These are phyloP conservation scores for Macrophya alboannulata DNA, from an alignment of 2,888 invertebrate genomes.

Conservation along the genomic window DNA sequence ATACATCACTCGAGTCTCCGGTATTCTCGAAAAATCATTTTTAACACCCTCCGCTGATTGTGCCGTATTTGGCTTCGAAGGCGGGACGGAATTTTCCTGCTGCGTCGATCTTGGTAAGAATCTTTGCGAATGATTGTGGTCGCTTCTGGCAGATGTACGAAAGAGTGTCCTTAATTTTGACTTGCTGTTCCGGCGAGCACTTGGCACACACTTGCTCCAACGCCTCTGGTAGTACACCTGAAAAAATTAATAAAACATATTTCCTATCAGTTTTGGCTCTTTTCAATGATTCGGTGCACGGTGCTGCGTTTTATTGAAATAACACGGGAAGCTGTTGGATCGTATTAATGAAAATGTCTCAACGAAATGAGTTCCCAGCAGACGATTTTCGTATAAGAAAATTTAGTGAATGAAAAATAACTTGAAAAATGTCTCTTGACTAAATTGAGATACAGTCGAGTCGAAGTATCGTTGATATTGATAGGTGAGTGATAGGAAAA, in stretches of 20 bases:
- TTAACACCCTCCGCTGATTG: constrained; percentile 46
- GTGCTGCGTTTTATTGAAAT: not conserved
- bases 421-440: not conserved
- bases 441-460: not conserved
- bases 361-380: not conserved
- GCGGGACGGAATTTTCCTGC: constrained; percentile 57
- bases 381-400: not conserved
- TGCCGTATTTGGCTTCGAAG: constrained; percentile 65
- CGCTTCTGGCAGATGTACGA: constrained; percentile 64
- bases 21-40: not conserved
- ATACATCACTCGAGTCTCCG: not conserved
- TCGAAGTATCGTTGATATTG: not conserved
- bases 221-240: constrained; percentile 64
- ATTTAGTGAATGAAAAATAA: not conserved
- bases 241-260: constrained; percentile 50
- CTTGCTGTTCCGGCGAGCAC: constrained; percentile 64
- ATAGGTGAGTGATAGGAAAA: not conserved
- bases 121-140: constrained; percentile 60
- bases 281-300: not conserved
- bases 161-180: constrained; percentile 58
- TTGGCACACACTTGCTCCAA: constrained; percentile 63
- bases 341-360: not conserved
- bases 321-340: not conserved
- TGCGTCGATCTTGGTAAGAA: constrained; percentile 61
- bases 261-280: not conserved